phyloP scores from a whole-genome alignment of 2,888 invertebrate genomes.

The Epsilonema sp. region DNA sequence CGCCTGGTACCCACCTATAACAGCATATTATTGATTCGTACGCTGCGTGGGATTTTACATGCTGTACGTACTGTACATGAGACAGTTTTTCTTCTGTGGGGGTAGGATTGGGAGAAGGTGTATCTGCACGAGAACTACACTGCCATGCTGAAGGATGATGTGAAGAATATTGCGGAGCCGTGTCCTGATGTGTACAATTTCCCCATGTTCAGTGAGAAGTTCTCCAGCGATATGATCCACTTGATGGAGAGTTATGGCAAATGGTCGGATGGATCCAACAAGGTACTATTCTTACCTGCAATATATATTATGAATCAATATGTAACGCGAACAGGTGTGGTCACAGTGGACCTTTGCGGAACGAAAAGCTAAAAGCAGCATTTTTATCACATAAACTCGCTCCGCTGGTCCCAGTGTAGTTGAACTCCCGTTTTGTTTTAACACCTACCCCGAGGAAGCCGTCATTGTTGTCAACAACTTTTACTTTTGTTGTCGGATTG shows the following conservation, averaged over 20 bases:
- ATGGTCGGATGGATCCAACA: conserved; percentile 79
- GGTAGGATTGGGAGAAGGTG: conserved; percentile 64
- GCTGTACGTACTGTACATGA: conserved; percentile 13
- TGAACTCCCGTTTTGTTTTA: not conserved
- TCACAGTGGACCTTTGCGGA: no score
- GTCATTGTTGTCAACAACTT: no score
- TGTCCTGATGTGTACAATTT: conserved; percentile 12
- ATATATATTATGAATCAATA: no score
- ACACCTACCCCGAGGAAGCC: no score
- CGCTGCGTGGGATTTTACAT: no score
- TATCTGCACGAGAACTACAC: conserved; percentile 70
- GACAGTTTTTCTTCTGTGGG: conserved; percentile 6
- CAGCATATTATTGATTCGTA: no score
- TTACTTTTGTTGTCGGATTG: no score
- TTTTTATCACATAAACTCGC: no score
- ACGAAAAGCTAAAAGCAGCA: no score
- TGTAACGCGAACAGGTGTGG: no score
- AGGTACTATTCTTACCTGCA: no score
- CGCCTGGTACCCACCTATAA: conserved; percentile 39
- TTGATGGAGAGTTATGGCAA: conserved; percentile 69
- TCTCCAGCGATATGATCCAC: conserved; percentile 62
- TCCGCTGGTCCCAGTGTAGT: conserved; percentile 13
- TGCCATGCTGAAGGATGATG: conserved; percentile 40
- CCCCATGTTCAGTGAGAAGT: conserved; percentile 54
- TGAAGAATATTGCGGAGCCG: conserved; percentile 4